phyloP scores from a whole-genome alignment of 2,113 vertebrate species.

The Falcunculus frontatus region DNA sequence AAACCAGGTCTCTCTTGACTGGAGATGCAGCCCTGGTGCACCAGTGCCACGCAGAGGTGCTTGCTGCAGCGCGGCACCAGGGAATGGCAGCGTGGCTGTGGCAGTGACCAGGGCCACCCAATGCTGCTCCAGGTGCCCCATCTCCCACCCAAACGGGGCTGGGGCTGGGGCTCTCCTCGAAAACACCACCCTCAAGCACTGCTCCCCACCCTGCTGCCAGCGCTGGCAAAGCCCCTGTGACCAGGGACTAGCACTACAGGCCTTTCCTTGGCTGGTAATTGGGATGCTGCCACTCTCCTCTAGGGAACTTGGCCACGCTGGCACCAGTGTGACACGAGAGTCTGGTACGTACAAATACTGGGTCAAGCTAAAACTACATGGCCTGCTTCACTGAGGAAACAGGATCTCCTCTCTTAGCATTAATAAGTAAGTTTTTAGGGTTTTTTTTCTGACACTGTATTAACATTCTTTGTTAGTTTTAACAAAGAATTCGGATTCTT shows the following conservation, averaged over 20 bases:
- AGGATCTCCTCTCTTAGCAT: no score
- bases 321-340: neutral
- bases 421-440: neutral
- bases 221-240: no score
- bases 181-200: no score
- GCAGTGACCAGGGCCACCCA: fast-evolving
- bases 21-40: neutral
- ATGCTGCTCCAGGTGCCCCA: neutral
- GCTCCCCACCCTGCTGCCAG: neutral
- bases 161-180: neutral
- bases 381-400: neutral
- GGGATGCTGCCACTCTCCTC: neutral
- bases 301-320: fast-evolving
- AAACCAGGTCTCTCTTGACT: fast-evolving
- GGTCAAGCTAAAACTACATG: fast-evolving
- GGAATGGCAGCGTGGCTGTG: neutral
- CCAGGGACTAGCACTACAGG: neutral
- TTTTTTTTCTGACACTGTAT: neutral
- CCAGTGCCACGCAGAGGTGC: neutral
- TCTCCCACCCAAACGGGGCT: neutral
- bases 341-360: fast-evolving
- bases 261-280: no score
- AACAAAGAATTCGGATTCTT: neutral
- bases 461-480: neutral
- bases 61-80: neutral